phyloP scores from a whole-genome alignment of 2,888 invertebrate genomes.

The Pinctada fucata region DNA sequence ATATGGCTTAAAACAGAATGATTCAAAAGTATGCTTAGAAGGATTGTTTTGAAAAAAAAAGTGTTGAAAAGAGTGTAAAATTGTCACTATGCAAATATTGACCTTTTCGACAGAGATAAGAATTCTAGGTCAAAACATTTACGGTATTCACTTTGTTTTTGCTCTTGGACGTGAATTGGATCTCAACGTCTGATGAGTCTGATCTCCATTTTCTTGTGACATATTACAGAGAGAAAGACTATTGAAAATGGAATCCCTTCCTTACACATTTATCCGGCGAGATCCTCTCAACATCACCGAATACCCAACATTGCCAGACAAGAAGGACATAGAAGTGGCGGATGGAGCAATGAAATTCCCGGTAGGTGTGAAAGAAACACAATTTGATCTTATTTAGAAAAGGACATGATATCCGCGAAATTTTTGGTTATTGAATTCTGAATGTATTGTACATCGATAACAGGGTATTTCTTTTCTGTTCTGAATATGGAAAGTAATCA shows the following conservation, averaged over 20 bases:
- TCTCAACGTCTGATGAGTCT: background rate
- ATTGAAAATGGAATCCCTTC: conserved; percentile 21
- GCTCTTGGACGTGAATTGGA: too few species aligned
- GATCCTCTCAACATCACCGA: conserved; percentile 32
- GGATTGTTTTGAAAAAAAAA: too few species aligned
- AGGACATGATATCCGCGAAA: too few species aligned
- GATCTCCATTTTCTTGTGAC: background rate
- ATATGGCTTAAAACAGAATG: background rate
- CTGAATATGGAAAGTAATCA: too few species aligned
- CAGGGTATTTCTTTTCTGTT: too few species aligned
- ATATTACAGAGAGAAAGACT: conserved; percentile 32
- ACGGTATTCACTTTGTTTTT: too few species aligned
- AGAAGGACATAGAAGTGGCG: conserved; percentile 41
- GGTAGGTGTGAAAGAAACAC: conserved; percentile 27
- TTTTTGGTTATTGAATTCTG: too few species aligned
- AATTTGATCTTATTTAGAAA: background rate
- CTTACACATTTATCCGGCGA: conserved; percentile 37
- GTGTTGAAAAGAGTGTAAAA: too few species aligned
- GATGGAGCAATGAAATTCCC: conserved; percentile 41
- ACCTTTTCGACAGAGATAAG: too few species aligned
- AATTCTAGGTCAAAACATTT: too few species aligned
- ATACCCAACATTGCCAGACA: conserved; percentile 41
- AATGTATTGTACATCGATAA: too few species aligned
- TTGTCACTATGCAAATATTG: too few species aligned
- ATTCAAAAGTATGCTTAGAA: background rate